A percentile compares a stretch with the other conserved stretches of the same genome.
phyloP scores from a whole-genome alignment of 1,140 invertebrate species.

The Anadara kagoshimensis region DNA sequence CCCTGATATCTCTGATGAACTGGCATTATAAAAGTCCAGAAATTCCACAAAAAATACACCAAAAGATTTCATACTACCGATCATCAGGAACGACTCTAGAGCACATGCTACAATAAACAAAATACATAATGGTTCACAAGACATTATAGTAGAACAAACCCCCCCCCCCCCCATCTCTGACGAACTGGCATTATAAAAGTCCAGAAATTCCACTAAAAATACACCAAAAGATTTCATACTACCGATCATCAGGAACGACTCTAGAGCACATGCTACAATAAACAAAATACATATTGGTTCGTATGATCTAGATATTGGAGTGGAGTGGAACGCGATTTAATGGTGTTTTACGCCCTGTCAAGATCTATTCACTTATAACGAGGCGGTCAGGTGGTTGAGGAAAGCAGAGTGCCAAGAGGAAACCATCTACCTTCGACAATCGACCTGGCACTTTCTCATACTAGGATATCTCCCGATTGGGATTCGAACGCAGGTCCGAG shows the following conservation, averaged over 20 bases:
- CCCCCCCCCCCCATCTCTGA: background rate
- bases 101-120: constrained; percentile 11
- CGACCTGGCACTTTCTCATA: too few relatives aligned
- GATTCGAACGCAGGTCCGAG: background rate
- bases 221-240: constrained; percentile 14
- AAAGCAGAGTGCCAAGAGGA: too few relatives aligned
- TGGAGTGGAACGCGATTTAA: background rate
- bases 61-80: constrained; percentile 14
- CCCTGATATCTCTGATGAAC: constrained; percentile 7
- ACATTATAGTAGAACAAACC: too few relatives aligned
- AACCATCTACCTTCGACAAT: too few relatives aligned
- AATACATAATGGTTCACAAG: background rate
- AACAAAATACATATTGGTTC: background rate
- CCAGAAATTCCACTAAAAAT: constrained; percentile 19
- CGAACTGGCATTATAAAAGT: constrained; percentile 19
- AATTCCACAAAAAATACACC: constrained; percentile 21
- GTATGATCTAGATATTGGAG: too few relatives aligned
- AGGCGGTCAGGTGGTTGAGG: too few relatives aligned
- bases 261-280: constrained; percentile 11
- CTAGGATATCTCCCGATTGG: background rate
- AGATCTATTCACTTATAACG: too few relatives aligned
- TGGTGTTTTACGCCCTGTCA: too few relatives aligned
- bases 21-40: constrained; percentile 17
- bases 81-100: constrained; percentile 14
- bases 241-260: constrained; percentile 18